Evolutionary conservation across 2,113 vertebrate genomes (phyloP).

Genomic region (Ptilonorhynchus violaceus): DNA sequence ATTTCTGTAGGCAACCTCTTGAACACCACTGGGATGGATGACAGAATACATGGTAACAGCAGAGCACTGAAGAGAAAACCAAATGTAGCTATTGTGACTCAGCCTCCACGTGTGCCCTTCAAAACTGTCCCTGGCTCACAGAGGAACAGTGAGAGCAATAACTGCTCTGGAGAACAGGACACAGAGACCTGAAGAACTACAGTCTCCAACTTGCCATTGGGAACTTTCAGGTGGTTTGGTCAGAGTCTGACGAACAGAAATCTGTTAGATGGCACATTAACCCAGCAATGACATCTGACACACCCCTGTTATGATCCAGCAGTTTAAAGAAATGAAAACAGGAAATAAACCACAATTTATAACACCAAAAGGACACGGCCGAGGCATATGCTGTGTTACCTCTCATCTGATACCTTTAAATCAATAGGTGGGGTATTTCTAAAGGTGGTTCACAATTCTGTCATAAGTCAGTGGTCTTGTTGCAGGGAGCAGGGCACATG

Average conservation of each 20-base stretch:
- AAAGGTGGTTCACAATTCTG: not conserved
- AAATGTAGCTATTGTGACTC: not conserved
- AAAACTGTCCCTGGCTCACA: not conserved
- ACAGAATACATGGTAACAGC: not conserved
- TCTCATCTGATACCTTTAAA: not conserved
- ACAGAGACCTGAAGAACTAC: not conserved
- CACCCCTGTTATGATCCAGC: not conserved
- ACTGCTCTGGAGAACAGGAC: not conserved
- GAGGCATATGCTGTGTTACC: not conserved
- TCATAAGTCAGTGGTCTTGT: not conserved
- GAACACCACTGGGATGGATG: not conserved
- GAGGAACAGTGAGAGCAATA: not conserved
- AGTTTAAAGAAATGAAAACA: not conserved
- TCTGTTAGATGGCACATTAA: not conserved
- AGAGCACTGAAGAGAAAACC: not conserved
- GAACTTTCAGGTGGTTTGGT: not conserved
- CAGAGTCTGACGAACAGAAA: not conserved
- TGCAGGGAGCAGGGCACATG: not conserved
- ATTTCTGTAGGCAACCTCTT: not conserved
- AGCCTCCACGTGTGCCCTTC: not conserved
- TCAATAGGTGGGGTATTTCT: not conserved
- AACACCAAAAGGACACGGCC: not conserved
- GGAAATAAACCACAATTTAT: not conserved
- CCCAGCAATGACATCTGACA: not conserved
- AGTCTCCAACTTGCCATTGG: fast-evolving